phyloP scores from a whole-genome alignment of 2,888 invertebrate genomes.

The Vanessa cardui region DNA sequence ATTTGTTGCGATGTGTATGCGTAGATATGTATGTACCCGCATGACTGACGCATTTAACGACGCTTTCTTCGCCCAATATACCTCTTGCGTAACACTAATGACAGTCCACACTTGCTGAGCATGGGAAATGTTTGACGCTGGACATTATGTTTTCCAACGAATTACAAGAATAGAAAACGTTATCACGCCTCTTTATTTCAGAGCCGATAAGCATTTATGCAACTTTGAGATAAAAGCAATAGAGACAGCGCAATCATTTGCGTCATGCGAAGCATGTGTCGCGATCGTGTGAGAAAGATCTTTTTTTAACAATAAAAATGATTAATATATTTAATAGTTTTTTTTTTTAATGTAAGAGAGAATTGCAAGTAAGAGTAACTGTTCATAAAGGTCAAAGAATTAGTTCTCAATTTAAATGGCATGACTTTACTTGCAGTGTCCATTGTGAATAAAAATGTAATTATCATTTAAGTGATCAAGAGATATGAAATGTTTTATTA shows the following conservation, averaged over 20 bases:
- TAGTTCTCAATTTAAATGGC: not conserved
- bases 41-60: slow-evolving; percentile 44
- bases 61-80: slow-evolving; percentile 57
- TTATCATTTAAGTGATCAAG: not conserved
- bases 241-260: slow-evolving; percentile 37
- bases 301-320: slow-evolving; percentile 22
- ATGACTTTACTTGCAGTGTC: not conserved
- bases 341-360: too few species aligned
- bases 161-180: slow-evolving; percentile 12
- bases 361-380: too few species aligned
- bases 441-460: slow-evolving; percentile 10
- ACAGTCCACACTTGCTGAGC: slow-evolving; percentile 10
- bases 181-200: slow-evolving; percentile 17
- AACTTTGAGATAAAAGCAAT: slow-evolving; percentile 37
- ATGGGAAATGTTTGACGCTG: slow-evolving; percentile 23
- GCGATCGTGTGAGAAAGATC: slow-evolving; percentile 32
- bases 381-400: not conserved
- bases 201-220: slow-evolving; percentile 31
- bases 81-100: slow-evolving; percentile 49
- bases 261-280: slow-evolving; percentile 33
- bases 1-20: slow-evolving; percentile 30
- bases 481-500: slow-evolving; percentile 5
- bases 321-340: not conserved
- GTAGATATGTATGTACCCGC: slow-evolving; percentile 36
- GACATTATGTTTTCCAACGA: slow-evolving; percentile 12